These are phyloP conservation scores for Anguilla obscura DNA, from an alignment of 2,797 vertebrate species.

Conservation along the genomic window DNA sequence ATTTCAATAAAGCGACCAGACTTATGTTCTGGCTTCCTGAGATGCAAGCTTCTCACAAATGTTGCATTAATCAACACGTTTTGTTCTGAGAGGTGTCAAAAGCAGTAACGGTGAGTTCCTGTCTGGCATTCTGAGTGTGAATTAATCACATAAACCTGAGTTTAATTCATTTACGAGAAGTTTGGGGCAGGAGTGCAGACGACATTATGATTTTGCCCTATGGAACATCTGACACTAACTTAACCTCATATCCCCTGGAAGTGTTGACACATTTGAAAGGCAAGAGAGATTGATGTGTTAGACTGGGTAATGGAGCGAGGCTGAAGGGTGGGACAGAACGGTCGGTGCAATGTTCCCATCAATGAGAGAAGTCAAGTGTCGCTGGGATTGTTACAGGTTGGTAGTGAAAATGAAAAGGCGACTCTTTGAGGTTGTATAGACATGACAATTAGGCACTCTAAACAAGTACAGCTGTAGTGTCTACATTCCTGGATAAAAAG, in stretches of 20 bases:
- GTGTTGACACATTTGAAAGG: constrained; percentile 7
- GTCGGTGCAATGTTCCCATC: not conserved
- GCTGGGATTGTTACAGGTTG: not conserved
- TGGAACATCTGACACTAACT: constrained; percentile 16
- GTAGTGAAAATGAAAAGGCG: not conserved
- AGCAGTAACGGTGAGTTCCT: constrained; percentile 51
- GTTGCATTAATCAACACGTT: constrained; percentile 51
- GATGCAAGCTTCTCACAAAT: constrained; percentile 44
- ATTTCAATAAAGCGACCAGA: constrained; percentile 42
- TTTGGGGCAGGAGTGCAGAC: constrained; percentile 21
- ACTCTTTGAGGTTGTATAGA: not conserved
- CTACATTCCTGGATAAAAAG: not conserved
- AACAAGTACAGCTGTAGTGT: not conserved
- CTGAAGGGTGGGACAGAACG: constrained; percentile 26
- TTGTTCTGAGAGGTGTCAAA: constrained; percentile 43
- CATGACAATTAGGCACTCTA: not conserved
- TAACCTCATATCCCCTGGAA: not conserved
- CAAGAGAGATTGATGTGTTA: not conserved
- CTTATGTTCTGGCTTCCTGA: constrained; percentile 54
- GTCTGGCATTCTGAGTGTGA: constrained; percentile 47
- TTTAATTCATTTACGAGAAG: constrained; percentile 36
- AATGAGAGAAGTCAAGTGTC: not conserved
- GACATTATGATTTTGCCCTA: constrained; percentile 40
- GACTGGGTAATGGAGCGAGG: constrained; percentile 42
- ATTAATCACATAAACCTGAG: constrained; percentile 52